Conservation (phyloP, 2,113 vertebrate species). For the Coptodon rendalli region DNA sequence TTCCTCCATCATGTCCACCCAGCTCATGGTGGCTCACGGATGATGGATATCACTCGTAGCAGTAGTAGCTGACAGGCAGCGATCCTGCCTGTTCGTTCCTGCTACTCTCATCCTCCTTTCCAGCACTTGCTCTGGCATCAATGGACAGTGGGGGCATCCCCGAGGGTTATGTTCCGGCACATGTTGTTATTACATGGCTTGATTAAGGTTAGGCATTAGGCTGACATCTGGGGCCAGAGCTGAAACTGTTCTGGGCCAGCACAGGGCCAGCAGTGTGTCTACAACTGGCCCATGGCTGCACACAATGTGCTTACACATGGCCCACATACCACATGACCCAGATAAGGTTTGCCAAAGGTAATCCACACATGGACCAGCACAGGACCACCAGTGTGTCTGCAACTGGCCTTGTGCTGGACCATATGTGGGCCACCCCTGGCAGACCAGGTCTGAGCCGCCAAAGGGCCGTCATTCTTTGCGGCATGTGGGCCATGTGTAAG, state of each 20-base stretch:
- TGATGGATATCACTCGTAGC: background rate
- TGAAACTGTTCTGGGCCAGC: background rate
- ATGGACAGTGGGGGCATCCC: background rate
- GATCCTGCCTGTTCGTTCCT: background rate
- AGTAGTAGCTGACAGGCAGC: background rate
- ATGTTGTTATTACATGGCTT: background rate
- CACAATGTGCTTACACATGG: background rate
- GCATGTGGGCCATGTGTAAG: too few relatives aligned
- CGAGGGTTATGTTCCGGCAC: background rate
- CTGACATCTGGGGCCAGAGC: background rate
- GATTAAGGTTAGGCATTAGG: background rate
- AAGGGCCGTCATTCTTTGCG: too few relatives aligned
- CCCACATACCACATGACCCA: background rate
- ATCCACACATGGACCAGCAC: background rate
- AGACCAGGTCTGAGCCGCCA: background rate
- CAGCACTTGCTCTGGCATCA: background rate
- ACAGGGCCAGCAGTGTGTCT: background rate
- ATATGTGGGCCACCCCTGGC: background rate
- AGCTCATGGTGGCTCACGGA: background rate
- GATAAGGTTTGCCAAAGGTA: background rate
- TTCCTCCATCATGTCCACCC: background rate
- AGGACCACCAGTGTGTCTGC: background rate
- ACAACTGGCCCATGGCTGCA: background rate
- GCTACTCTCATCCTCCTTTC: background rate
- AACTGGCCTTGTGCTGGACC: background rate